Evolutionary conservation across 2,113 vertebrate genomes (phyloP).

Genomic region (Ailuropoda melanoleuca): DNA sequence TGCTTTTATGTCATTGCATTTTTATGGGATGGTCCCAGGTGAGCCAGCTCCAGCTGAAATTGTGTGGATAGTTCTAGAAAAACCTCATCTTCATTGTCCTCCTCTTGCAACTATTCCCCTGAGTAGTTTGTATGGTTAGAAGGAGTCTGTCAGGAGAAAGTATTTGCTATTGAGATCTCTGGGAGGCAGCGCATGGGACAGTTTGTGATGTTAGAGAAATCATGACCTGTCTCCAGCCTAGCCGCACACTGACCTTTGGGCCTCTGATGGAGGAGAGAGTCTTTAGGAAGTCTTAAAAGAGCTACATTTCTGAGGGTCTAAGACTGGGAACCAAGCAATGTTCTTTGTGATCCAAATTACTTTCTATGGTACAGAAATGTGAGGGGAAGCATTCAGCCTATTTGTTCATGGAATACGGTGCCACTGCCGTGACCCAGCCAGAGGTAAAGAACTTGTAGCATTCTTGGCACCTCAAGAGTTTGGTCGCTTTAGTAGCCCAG

Average conservation of each 20-base stretch:
- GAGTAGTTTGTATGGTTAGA: not conserved
- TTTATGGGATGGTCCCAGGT: not conserved
- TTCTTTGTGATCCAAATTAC: not conserved
- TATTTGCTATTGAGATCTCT: not conserved
- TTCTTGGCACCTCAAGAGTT: not conserved
- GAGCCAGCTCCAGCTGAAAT: not conserved
- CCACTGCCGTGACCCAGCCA: not conserved
- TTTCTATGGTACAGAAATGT: not conserved
- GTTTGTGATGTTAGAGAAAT: not conserved
- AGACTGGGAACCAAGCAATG: not conserved
- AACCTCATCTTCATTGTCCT: not conserved
- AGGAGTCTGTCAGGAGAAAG: not conserved
- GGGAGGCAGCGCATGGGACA: not conserved
- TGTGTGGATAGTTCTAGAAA: not conserved
- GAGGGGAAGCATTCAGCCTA: not conserved
- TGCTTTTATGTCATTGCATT: not conserved
- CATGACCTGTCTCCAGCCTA: not conserved
- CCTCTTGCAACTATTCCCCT: not conserved
- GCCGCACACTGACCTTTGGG: not conserved
- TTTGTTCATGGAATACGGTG: not conserved
- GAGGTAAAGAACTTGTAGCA: not conserved
- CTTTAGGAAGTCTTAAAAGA: not conserved
- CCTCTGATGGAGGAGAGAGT: not conserved
- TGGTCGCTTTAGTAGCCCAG: not conserved
- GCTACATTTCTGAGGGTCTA: not conserved